These are phyloP conservation scores for Pygoscelis adeliae DNA, from an alignment of 2,113 vertebrate genomes.

Conservation along the genomic window DNA sequence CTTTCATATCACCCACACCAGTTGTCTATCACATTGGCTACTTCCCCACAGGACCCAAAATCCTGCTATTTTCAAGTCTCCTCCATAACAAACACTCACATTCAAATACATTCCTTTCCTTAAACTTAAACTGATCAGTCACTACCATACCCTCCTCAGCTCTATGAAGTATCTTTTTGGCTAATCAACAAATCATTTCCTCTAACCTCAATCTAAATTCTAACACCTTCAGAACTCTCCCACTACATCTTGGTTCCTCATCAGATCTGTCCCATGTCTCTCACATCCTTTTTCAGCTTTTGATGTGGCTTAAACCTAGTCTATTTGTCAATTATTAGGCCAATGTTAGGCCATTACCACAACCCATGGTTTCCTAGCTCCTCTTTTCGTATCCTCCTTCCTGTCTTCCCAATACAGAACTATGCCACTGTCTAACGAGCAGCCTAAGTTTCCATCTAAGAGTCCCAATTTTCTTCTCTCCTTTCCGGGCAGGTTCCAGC, in stretches of 20 bases:
- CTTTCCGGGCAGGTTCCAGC: not conserved
- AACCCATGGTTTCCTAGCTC: not conserved
- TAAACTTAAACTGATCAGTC: not conserved
- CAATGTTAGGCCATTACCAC: not conserved
- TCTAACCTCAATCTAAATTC: not conserved
- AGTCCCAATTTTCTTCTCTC: not conserved
- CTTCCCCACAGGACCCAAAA: not conserved
- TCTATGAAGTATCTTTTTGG: not conserved
- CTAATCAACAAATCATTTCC: not conserved
- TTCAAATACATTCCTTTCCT: not conserved
- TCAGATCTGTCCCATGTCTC: not conserved
- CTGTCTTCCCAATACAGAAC: not conserved
- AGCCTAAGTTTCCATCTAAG: not conserved
- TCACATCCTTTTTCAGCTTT: not conserved
- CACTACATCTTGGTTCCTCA: not conserved
- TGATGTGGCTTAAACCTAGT: not conserved
- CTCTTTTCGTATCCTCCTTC: not conserved
- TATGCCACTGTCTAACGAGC: not conserved
- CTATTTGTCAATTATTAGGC: not conserved
- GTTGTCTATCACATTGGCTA: not conserved
- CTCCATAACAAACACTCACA: not conserved
- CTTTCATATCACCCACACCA: not conserved
- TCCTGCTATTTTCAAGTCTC: not conserved
- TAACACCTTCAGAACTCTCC: not conserved
- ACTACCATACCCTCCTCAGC: not conserved